These are phyloP conservation scores for Mus spretus DNA, from an alignment of 2,797 vertebrate species.

Conservation along the genomic window DNA sequence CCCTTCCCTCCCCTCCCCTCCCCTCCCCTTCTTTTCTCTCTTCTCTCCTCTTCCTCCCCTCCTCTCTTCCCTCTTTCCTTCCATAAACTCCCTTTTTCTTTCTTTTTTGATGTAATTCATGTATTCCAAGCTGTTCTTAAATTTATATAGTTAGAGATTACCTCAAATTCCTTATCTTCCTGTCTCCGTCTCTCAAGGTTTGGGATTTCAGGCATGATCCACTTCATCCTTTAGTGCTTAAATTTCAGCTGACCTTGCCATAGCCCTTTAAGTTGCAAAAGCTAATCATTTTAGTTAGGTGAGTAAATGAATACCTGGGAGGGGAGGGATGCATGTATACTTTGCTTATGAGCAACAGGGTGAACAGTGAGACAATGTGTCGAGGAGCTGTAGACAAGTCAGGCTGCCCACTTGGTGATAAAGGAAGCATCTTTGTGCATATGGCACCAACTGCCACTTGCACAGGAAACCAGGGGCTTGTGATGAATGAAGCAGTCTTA, in stretches of 20 bases:
- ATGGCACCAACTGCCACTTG: neutral
- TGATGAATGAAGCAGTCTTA: neutral
- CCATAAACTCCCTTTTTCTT: too few relatives aligned
- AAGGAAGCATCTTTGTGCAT: neutral
- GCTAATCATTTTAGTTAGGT: neutral
- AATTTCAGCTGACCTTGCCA: neutral
- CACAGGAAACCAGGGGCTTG: neutral
- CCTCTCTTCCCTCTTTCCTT: too few relatives aligned
- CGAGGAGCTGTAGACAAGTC: neutral
- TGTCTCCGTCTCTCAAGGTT: neutral
- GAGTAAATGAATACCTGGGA: neutral
- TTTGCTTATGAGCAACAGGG: neutral
- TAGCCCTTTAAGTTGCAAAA: neutral
- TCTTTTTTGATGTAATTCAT: neutral
- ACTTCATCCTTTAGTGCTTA: neutral
- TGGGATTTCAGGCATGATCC: neutral
- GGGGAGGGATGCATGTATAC: neutral
- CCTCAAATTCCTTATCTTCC: neutral
- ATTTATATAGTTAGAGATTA: neutral
- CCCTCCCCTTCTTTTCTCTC: too few relatives aligned
- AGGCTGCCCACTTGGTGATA: neutral
- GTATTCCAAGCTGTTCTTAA: neutral
- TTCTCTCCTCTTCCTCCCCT: accelerated
- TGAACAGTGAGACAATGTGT: neutral
- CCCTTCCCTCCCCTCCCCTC: too few relatives aligned